Evolutionary conservation across 2,888 invertebrate species (phyloP).

Genomic region (Amiota communis): DNA sequence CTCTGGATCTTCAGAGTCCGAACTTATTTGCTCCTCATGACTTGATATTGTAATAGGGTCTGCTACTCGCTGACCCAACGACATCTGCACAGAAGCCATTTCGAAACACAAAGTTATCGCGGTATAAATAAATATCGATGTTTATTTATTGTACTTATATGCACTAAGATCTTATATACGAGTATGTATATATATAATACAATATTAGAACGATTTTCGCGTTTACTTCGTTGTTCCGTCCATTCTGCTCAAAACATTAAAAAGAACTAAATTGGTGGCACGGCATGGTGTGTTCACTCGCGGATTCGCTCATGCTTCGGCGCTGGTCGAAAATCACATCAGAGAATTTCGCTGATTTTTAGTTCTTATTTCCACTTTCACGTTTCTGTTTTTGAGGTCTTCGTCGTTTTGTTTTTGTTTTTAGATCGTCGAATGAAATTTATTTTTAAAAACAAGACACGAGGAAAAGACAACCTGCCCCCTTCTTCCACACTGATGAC

Average conservation of each 20-base stretch:
- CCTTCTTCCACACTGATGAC: no score
- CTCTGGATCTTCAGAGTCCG: slow-evolving; percentile 52
- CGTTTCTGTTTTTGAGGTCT: no score
- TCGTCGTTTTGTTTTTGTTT: no score
- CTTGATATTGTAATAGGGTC: slow-evolving; percentile 33
- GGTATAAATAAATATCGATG: slow-evolving; percentile 6
- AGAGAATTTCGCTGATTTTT: background rate
- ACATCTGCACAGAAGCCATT: slow-evolving; percentile 45
- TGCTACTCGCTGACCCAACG: slow-evolving; percentile 19
- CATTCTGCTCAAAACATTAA: slow-evolving; percentile 5
- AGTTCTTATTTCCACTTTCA: no score
- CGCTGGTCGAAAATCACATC: background rate
- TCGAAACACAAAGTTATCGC: background rate
- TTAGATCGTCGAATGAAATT: no score
- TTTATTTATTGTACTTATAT: background rate
- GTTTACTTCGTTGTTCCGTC: background rate
- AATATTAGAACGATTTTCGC: background rate
- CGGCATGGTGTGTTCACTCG: background rate
- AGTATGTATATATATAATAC: slow-evolving; percentile 4
- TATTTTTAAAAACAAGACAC: no score
- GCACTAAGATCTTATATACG: background rate
- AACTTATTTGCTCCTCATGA: slow-evolving; percentile 20
- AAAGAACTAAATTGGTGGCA: background rate
- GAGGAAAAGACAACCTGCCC: no score
- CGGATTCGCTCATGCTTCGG: background rate